Evolutionary conservation across 2,888 invertebrate genomes (phyloP).

Genomic region (Leucania comma): DNA sequence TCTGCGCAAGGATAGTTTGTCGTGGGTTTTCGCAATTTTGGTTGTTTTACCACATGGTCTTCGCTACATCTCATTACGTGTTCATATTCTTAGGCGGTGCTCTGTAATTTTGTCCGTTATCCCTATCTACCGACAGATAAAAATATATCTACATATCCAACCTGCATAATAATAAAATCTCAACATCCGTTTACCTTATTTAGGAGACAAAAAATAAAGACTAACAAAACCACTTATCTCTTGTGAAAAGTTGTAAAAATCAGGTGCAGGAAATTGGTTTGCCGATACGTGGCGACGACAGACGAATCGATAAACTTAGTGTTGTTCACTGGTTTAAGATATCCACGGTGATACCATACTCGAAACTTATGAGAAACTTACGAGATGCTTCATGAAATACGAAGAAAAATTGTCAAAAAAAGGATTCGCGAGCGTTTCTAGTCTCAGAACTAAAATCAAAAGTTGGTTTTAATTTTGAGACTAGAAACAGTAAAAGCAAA

Average conservation of each 20-base stretch:
- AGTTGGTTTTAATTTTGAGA: not conserved
- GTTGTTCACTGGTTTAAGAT: constrained; percentile 46
- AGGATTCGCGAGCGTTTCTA: no score
- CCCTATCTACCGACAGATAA: not conserved
- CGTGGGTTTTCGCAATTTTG: no score
- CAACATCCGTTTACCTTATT: constrained; percentile 6
- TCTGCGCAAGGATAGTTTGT: no score
- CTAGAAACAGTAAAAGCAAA: not conserved
- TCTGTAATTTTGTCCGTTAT: no score
- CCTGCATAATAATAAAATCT: constrained; percentile 14
- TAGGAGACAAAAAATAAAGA: constrained; percentile 26
- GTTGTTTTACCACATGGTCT: no score
- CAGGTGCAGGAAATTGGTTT: constrained; percentile 61
- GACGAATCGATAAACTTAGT: constrained; percentile 54
- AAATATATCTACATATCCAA: not conserved
- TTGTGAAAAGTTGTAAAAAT: constrained; percentile 55
- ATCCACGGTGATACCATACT: constrained; percentile 31
- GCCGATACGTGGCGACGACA: constrained; percentile 50
- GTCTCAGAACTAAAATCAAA: not conserved
- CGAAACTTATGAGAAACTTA: constrained; percentile 23
- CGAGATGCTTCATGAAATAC: constrained; percentile 45
- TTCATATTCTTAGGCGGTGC: no score
- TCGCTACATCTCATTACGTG: no score
- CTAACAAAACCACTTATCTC: constrained; percentile 42
- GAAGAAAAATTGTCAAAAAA: constrained; percentile 26